Evolutionary conservation across 2,888 invertebrate species (phyloP), one percentile per base, ranked within the genome.

Genomic region (Stenchaetothrips biformis): DNA sequence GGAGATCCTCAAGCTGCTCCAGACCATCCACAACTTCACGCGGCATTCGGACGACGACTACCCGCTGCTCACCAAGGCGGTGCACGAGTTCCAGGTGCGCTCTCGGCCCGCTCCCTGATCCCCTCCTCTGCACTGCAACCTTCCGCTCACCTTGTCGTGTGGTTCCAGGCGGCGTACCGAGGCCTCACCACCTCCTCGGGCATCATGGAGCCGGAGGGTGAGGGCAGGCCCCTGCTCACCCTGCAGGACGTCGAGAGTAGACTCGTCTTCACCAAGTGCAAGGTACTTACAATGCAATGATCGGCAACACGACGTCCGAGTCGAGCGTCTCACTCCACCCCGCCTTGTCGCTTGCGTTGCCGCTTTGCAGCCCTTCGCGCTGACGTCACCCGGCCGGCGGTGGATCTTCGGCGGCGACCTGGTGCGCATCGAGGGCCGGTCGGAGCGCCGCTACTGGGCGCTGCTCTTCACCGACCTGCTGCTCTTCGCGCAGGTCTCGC

Each of bases 371-470:
- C 95, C 95, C 80, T 96, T 96, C 86, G 92, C 93, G 80, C 88
- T 96, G 86, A 93, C 93, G 85, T 92, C 93, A 84, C 92, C 94
- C 79, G 95, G 95, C 48, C 90, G 95, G 79, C 95, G 95, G 86
- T 95, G 95, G 95, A 93, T 96, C 81, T 95, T 95, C 84, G 95
- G 95, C 7, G 95, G 95, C 0, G 95, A 95, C 84, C 87, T 96
- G 48, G 92, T 93, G 16, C 90, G 94, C 82, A 93, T 95, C 1
- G 95, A 95, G 87, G 95, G 95, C 0, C 90, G 95, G 78, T 92
- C 93, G 2, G 90, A 94, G 48, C 90, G 94, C 82, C 94, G 95
- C 0, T 95, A 94, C 85, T 95, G 95, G 95, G 94, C 95, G 0
- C 88, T 96, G 81, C 89, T 96, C 78, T 94, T 96, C 86, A 94